Evolutionary conservation across 2,113 vertebrate species (phyloP).

Genomic region (Centropristis striata): DNA sequence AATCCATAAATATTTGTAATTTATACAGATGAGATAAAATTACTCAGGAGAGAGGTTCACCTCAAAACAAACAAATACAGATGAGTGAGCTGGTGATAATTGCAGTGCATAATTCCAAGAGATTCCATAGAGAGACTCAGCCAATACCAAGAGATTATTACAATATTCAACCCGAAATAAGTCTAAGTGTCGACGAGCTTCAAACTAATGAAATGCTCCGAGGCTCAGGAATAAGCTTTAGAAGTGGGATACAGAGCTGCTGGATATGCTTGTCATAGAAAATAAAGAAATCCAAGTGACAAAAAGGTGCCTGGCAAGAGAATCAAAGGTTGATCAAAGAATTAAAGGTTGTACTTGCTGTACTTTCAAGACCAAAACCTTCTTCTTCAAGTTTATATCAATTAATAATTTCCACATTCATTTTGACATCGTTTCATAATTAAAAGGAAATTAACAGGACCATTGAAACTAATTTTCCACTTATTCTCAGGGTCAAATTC

Average conservation of each 20-base stretch:
- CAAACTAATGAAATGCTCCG: not conserved
- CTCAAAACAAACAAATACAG: slow-evolving; percentile 17
- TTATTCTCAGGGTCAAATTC: not conserved
- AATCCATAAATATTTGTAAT: slow-evolving; percentile 17
- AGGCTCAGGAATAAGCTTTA: not conserved
- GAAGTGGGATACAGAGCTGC: not conserved
- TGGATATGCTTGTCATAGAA: not conserved
- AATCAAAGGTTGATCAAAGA: not conserved
- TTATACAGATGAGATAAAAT: slow-evolving; percentile 18
- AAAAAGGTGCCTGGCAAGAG: not conserved
- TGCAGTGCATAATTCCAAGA: slow-evolving; percentile 3
- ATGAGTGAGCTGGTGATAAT: slow-evolving; percentile 30
- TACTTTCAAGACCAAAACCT: not conserved
- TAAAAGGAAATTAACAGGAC: slow-evolving; percentile 2
- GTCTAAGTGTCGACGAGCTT: not conserved
- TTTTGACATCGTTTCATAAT: slow-evolving; percentile 5
- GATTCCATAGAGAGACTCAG: slow-evolving; percentile 24
- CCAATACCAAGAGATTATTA: not conserved
- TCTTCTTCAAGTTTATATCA: not conserved
- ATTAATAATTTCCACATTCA: not conserved
- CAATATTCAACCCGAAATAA: slow-evolving; percentile 9
- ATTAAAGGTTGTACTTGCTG: not conserved
- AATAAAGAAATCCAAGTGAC: not conserved
- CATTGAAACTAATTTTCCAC: not conserved
- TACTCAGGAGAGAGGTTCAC: slow-evolving; percentile 18